Conservation (phyloP, 92 coral and sea anemone genomes). For the Hydrozoanthus gracilis region DNA sequence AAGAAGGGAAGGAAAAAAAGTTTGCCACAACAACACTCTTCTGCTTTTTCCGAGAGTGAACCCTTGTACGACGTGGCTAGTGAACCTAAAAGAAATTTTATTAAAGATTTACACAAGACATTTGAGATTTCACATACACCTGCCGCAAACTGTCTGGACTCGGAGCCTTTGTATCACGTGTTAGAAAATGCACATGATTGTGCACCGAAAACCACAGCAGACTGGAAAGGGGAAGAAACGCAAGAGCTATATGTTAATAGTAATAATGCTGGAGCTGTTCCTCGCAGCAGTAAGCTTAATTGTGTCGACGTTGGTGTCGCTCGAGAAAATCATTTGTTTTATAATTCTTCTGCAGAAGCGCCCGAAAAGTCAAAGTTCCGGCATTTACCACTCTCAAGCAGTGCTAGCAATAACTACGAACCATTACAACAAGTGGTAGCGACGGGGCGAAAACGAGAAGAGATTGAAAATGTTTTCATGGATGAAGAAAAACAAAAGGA, state of each 20-base stretch:
- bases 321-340: neutral
- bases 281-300: neutral
- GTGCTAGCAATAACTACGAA: constrained; percentile 28
- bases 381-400: constrained; percentile 23
- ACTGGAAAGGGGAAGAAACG: no score
- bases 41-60: constrained; percentile 14
- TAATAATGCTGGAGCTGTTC: neutral
- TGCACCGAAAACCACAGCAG: neutral
- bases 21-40: neutral
- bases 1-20: neutral
- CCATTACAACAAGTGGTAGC: neutral
- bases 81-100: constrained; percentile 24
- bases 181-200: neutral
- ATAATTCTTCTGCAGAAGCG: neutral
- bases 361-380: constrained; percentile 3
- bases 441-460: neutral
- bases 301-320: neutral
- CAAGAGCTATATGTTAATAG: neutral
- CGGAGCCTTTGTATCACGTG: constrained; percentile 40
- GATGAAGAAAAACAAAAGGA: constrained; percentile 4
- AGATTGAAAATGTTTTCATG: neutral
- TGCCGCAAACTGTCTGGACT: neutral
- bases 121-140: constrained; percentile 11
- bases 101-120: constrained; percentile 3
- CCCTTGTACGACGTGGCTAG: constrained; percentile 36